Conservation (phyloP, 2,113 vertebrate species). For the Chionomys nivalis region DNA sequence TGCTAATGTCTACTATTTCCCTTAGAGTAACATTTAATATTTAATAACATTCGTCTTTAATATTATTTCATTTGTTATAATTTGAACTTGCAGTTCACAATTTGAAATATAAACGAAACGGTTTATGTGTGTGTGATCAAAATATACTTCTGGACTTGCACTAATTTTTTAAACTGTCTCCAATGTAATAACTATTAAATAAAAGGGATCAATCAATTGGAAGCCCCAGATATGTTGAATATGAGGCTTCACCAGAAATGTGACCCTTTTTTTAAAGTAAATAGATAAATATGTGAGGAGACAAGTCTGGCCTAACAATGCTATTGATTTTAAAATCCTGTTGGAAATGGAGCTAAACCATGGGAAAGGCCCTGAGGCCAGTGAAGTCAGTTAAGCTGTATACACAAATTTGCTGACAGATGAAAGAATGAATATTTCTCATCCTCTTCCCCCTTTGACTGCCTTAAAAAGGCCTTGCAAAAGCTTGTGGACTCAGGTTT, state of each 20-base stretch:
- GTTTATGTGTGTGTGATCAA: not conserved
- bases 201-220: not conserved
- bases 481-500: slow-evolving; percentile 72
- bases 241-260: not conserved
- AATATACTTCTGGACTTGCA: not conserved
- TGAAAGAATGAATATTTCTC: slow-evolving; percentile 77
- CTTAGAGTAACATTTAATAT: not conserved
- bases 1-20: not conserved
- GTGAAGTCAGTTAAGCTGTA: slow-evolving; percentile 66
- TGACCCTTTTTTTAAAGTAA: not conserved
- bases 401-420: slow-evolving; percentile 77
- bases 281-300: slow-evolving; percentile 33
- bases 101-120: slow-evolving; percentile 2
- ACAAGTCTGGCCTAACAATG: not conserved
- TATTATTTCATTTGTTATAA: not conserved
- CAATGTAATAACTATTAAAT: not conserved
- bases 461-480: slow-evolving; percentile 47
- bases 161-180: not conserved
- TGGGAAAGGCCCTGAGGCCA: slow-evolving; percentile 21
- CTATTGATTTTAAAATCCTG: slow-evolving; percentile 59
- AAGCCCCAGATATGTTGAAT: not conserved
- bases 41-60: not conserved
- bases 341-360: slow-evolving; percentile 49
- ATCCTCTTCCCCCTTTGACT: slow-evolving; percentile 60
- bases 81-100: not conserved